A percentile compares a stretch with the other conserved stretches of the same genome.
phyloP scores from a whole-genome alignment of 2,797 vertebrate species.

The Dicrostonyx torquatus region DNA sequence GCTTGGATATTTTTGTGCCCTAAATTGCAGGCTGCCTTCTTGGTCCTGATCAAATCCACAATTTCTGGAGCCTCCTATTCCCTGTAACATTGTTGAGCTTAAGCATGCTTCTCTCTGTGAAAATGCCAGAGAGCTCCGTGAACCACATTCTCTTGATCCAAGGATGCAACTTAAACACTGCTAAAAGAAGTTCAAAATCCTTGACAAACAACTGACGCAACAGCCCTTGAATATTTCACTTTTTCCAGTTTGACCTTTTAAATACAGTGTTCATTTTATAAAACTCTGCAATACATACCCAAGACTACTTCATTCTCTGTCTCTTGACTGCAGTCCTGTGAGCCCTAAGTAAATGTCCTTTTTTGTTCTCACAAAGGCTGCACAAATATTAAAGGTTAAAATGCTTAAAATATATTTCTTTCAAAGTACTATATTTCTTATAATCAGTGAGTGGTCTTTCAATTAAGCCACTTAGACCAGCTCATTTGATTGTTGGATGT shows the following conservation, averaged over 20 bases:
- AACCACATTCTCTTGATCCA: neutral
- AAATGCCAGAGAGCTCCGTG: neutral
- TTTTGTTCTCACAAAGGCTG: neutral
- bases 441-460: neutral
- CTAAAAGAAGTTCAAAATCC: neutral
- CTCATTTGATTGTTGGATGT: neutral
- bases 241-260: neutral
- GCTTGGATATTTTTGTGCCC: neutral
- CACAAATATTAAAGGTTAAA: neutral
- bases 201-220: neutral
- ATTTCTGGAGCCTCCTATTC: neutral
- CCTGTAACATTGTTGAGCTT: neutral
- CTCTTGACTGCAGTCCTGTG: neutral
- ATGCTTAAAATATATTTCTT: neutral
- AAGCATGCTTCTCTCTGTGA: neutral
- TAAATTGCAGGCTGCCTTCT: neutral
- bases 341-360: neutral
- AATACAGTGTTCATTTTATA: neutral
- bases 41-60: neutral
- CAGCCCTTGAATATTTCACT: too few species aligned
- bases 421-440: neutral
- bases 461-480: neutral
- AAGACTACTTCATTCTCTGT: neutral
- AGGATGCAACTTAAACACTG: neutral
- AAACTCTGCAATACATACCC: neutral